A percentile compares a stretch with the other conserved stretches of the same genome.
Conservation (phyloP, 2,113 vertebrate species). For the Pomatostomus ruficeps region DNA sequence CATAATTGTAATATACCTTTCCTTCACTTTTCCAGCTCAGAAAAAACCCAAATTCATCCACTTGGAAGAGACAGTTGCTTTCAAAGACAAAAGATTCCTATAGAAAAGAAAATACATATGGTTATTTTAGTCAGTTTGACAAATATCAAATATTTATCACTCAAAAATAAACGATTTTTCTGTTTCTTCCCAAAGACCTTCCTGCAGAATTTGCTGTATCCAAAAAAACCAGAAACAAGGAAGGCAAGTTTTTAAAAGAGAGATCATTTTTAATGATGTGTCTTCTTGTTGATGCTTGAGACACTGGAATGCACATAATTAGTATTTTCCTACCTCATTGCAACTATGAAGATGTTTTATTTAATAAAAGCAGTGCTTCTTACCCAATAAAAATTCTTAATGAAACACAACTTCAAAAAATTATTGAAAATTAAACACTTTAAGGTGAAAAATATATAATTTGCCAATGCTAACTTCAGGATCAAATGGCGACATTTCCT, state of each 20-base stretch:
- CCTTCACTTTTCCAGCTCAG: constrained; percentile 96
- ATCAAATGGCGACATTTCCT: not conserved
- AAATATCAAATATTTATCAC: not conserved
- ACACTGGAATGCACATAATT: not conserved
- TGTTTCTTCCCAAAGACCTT: not conserved
- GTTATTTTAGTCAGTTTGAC: not conserved
- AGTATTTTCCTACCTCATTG: not conserved
- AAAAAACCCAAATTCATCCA: constrained; percentile 97
- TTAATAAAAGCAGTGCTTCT: not conserved
- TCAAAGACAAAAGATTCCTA: constrained; percentile 96
- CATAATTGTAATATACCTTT: constrained; percentile 78
- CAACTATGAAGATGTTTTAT: not conserved
- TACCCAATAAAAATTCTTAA: not conserved
- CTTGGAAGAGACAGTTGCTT: constrained; percentile 90
- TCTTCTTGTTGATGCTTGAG: not conserved
- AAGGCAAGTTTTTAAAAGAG: not conserved
- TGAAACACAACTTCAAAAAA: not conserved
- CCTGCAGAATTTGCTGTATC: not conserved
- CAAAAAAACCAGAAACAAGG: not conserved
- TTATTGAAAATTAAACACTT: not conserved
- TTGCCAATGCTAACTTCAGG: not conserved
- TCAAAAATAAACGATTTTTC: not conserved
- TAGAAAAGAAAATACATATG: constrained; percentile 15
- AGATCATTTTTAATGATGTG: not conserved
- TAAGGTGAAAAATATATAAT: not conserved